phyloP scores from a whole-genome alignment of 2,113 vertebrate genomes.

The Rana temporaria region DNA sequence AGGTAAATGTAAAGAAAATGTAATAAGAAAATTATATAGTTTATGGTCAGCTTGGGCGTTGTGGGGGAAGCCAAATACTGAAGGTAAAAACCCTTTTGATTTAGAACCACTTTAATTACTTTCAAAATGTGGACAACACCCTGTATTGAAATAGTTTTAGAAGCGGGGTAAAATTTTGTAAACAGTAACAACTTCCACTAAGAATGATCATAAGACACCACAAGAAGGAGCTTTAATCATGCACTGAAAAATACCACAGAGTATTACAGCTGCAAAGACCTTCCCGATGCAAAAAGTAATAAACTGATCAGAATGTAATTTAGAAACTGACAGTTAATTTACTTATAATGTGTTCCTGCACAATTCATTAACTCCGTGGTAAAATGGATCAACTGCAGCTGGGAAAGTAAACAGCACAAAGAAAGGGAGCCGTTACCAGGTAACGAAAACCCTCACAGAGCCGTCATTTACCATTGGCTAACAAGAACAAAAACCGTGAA shows the following conservation, averaged over 20 bases:
- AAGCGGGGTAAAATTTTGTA: too few relatives aligned
- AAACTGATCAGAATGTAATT: conserved; percentile 1
- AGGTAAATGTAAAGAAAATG: too few relatives aligned
- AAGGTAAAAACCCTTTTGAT: too few relatives aligned
- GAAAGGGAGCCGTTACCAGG: background rate
- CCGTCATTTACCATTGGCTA: too few relatives aligned
- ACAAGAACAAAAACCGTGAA: too few relatives aligned
- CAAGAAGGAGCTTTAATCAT: background rate
- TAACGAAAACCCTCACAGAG: background rate
- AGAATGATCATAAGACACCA: background rate
- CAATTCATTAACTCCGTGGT: background rate
- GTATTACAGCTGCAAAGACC: background rate
- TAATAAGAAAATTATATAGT: too few relatives aligned
- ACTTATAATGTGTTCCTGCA: background rate
- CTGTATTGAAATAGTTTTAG: too few relatives aligned
- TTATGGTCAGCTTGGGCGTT: too few relatives aligned
- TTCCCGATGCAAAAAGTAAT: background rate
- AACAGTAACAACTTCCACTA: background rate
- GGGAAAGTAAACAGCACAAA: background rate
- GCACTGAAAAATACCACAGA: background rate
- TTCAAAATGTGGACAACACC: too few relatives aligned
- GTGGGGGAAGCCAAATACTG: too few relatives aligned
- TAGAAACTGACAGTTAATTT: background rate
- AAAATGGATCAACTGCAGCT: background rate
- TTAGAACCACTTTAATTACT: too few relatives aligned